phyloP scores from a whole-genome alignment of 2,888 invertebrate species.

The Xestia c-nigrum region DNA sequence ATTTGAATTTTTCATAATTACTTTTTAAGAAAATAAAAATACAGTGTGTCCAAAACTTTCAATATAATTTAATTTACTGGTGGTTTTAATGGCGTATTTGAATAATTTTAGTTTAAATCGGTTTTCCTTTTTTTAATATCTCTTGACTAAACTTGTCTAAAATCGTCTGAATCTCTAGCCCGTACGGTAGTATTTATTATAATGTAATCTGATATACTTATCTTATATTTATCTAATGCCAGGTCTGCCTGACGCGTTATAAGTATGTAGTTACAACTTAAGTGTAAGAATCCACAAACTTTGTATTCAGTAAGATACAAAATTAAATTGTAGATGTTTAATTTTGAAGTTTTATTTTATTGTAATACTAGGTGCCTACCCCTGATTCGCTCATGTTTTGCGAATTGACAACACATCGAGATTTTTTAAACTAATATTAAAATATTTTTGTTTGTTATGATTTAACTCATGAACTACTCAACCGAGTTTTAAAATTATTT shows the following conservation, averaged over 20 bases:
- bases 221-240: constrained; percentile 30
- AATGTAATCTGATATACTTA: constrained; percentile 43
- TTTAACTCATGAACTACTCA: too few relatives aligned
- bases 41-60: too few relatives aligned
- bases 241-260: constrained; percentile 30
- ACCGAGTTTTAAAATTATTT: too few relatives aligned
- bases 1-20: background rate
- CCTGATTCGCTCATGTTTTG: background rate
- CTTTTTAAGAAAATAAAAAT: background rate
- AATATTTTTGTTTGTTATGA: too few relatives aligned
- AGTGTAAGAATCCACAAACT: constrained; percentile 74
- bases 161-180: constrained; percentile 31
- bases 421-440: too few relatives aligned
- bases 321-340: constrained; percentile 73
- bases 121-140: background rate
- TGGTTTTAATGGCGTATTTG: background rate
- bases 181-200: constrained; percentile 61
- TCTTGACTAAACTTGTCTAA: constrained; percentile 43
- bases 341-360: constrained; percentile 57
- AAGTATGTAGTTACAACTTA: constrained; percentile 56
- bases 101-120: background rate
- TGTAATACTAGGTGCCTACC: background rate
- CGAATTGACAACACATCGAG: background rate
- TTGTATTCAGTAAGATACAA: constrained; percentile 78
- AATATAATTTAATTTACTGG: background rate